Evolutionary conservation across 2,113 vertebrate species (phyloP), one percentile per base, ranked within the genome.

Genomic region (Procavia capensis): DNA sequence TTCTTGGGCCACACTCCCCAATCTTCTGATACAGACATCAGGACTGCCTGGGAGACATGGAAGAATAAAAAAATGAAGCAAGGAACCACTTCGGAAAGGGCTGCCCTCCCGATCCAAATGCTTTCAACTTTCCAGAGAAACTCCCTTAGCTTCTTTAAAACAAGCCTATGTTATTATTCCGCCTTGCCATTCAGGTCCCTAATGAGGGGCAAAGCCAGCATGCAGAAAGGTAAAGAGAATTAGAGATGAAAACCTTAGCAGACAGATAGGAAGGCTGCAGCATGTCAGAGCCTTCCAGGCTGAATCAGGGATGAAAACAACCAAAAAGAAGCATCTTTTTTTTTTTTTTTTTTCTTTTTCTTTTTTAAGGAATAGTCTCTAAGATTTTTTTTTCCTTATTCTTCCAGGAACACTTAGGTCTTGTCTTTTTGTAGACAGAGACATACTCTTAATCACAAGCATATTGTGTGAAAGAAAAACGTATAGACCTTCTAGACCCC

Each of bases 381-480:
- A 89, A 78, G 76, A 36, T 74, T 96, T 95, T 95, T 74, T 84
- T 87, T 85, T 78, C 68, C 95, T 93, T 83, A 61, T 96, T 82
- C 95, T 98, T 98, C 94, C 94, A 98, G 95, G 96, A 98, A 97
- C 91, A 91, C 86, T 95, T 95, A 50, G 41, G 66, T 96, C 97
- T 96, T 92, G 90, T 97, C 92, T 95, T 96, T 97, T 93, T 89
- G 87, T 80, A 97, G 63, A 93, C 96, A 97, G 87, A 97, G 96
- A 96, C 79, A 90, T 95, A 97, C 31, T 96, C 95, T 97, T 98
- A 98, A 98, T 98, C 96, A 92, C 94, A 97, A 93, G 41, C 63
- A 98, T 97, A 95, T 92, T 97, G 98, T 95, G 96, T 95, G 96
- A 95, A 97, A 92, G 96, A 98, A 97, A 98, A 97, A 97, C 4